Conservation (phyloP, 1,140 invertebrate genomes). For the Leptinotarsa undecemlineata region DNA sequence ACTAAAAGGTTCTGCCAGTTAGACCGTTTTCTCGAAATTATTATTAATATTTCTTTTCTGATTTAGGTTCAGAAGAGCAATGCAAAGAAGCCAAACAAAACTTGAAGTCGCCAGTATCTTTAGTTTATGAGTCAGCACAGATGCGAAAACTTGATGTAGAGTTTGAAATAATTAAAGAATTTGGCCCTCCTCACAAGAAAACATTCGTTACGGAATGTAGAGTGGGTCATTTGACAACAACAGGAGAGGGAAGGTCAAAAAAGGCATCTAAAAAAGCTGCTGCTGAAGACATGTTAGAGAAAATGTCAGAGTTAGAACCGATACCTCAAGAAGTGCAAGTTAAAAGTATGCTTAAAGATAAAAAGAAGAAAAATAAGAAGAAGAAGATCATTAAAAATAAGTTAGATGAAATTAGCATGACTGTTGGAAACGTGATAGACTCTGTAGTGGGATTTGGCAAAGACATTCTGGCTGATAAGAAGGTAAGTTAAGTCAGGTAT, state of each 20-base stretch:
- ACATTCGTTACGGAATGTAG: constrained; percentile 41
- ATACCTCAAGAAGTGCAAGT: constrained; percentile 33
- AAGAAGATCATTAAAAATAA: constrained; percentile 42
- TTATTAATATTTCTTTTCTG: background rate
- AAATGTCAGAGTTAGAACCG: constrained; percentile 32
- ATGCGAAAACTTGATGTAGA: constrained; percentile 34
- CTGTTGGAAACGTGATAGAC: constrained; percentile 36
- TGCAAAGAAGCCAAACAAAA: constrained; percentile 38
- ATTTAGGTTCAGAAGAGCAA: constrained; percentile 32
- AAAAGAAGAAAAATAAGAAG: constrained; percentile 37
- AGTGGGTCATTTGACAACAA: constrained; percentile 37
- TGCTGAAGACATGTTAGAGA: constrained; percentile 43
- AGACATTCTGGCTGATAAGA: constrained; percentile 24
- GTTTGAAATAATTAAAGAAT: constrained; percentile 44
- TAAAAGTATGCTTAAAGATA: constrained; percentile 19
- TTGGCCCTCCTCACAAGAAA: constrained; percentile 44
- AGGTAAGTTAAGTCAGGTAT: background rate
- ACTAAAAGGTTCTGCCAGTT: no score
- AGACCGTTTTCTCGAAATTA: background rate
- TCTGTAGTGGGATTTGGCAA: constrained; percentile 32
- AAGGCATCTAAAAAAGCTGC: constrained; percentile 45
- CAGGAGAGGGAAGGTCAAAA: constrained; percentile 46
- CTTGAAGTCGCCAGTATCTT: constrained; percentile 45
- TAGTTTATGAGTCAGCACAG: constrained; percentile 44
- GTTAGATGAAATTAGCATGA: constrained; percentile 39